Evolutionary conservation across 2,888 invertebrate genomes (phyloP), one percentile per base, ranked within the genome.

Genomic region (Subacronicta megacephala): DNA sequence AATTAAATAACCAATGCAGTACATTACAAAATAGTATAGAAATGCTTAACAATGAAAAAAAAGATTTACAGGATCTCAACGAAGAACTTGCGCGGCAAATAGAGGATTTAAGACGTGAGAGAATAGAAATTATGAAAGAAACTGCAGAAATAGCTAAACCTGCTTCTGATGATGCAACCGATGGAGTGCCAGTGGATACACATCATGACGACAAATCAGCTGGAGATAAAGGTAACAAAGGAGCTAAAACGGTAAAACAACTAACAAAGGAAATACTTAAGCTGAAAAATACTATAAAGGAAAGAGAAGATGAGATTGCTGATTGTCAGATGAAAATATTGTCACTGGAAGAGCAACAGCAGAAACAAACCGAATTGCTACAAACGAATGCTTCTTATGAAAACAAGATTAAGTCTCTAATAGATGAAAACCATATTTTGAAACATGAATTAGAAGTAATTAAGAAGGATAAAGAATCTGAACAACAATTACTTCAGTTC

Each of bases 251-350:
- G 47, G 89, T 90, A 0, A 95, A 95, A 75, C 94, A 94, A 75
- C 77, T 94, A 43, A 95, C 94, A 7, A 95, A 94, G 80, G 94
- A 95, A 80, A 94, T 95, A 66, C 82, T 95, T 1, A 93, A 94
- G 78, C 74, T 95, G 23, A 95, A 95, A 68, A 93, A 92, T 77
- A 88, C 83, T 1, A 90, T 95, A 15, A 95, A 95, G 81, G 94
- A 95, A 63, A 91, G 93, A 64, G 95, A 95, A 82, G 89, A 83
- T 38, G 94, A 94, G 67, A 95, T 94, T 64, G 94, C 86, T 13
- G 94, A 94, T 68, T 93, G 92, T 66, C 93, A 94, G 76, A 94
- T 94, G 93, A 93, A 94, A 77, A 93, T 94, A 76, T 75, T 94
- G n/a, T 91, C 94, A 9, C 75, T 94, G 40, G 93, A 94, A 82